Conservation (phyloP, 2,113 vertebrate genomes). For the Corapipo altera region DNA sequence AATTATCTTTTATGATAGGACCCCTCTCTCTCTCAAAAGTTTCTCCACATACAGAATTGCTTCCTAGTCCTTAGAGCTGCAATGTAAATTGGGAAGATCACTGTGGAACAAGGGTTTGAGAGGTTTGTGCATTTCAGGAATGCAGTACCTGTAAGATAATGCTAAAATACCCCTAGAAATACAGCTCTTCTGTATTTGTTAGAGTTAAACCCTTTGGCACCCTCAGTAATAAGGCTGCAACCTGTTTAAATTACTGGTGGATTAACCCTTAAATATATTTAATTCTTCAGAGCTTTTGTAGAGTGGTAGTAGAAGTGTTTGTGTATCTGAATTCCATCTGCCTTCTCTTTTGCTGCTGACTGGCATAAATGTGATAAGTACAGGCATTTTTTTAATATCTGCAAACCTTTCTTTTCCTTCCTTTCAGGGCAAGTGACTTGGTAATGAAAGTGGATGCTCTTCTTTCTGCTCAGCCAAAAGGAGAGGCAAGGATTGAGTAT, state of each 20-base stretch:
- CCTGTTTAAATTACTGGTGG: neutral
- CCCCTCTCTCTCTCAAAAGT: neutral
- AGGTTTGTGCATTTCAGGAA: neutral
- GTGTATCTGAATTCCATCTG: neutral
- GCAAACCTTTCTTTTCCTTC: neutral
- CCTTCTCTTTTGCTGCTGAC: neutral
- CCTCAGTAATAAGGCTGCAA: neutral
- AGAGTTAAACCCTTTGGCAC: neutral
- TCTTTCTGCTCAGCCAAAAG: conserved; percentile 94
- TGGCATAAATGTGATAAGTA: neutral
- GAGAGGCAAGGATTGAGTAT: conserved; percentile 89
- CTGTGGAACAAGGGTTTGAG: neutral
- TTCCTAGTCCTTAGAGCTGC: neutral
- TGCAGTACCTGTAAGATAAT: neutral
- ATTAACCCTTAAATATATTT: neutral
- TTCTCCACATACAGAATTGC: neutral
- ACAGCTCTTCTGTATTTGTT: neutral
- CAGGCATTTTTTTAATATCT: neutral
- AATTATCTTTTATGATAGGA: neutral
- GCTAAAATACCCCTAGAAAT: neutral
- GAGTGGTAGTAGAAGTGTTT: neutral
- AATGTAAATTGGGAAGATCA: neutral
- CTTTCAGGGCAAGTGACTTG: conserved; percentile 89
- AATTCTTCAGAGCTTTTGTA: neutral
- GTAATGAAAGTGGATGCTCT: conserved; percentile 98